Conservation (phyloP, 2,888 invertebrate species). For the Orthosia gothica region DNA sequence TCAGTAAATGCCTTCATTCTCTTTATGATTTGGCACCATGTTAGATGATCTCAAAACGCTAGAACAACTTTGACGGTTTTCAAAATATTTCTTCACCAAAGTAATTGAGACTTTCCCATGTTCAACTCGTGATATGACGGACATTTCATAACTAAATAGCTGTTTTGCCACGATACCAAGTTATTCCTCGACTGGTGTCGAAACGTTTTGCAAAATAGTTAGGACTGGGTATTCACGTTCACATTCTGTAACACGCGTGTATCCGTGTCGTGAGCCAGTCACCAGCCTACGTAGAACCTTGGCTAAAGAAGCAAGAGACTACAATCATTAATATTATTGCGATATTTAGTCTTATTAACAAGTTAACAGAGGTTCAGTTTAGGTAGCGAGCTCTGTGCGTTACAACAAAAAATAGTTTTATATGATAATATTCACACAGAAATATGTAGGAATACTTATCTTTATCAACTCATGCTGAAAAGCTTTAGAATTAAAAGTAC, state of each 20-base stretch:
- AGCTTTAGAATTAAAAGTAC: no score
- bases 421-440: no score
- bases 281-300: conserved; percentile 56
- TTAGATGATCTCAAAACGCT: not conserved
- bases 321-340: conserved; percentile 36
- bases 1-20: not conserved
- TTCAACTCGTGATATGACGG: conserved; percentile 21
- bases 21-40: not conserved
- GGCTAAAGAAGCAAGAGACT: conserved; percentile 32
- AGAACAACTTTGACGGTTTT: not conserved
- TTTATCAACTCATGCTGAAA: no score
- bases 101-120: not conserved
- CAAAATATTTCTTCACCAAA: not conserved
- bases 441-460: no score
- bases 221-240: conserved; percentile 64
- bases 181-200: conserved; percentile 53
- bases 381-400: not conserved
- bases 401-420: no score
- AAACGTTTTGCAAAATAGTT: conserved; percentile 63
- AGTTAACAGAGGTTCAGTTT: conserved; percentile 20
- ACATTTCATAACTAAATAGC: conserved; percentile 33
- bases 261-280: conserved; percentile 53
- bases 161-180: conserved; percentile 37
- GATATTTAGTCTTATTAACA: conserved; percentile 26
- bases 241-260: conserved; percentile 62